phyloP scores from a whole-genome alignment of 1,140 invertebrate species.

The Luehdorfia chinensis region DNA sequence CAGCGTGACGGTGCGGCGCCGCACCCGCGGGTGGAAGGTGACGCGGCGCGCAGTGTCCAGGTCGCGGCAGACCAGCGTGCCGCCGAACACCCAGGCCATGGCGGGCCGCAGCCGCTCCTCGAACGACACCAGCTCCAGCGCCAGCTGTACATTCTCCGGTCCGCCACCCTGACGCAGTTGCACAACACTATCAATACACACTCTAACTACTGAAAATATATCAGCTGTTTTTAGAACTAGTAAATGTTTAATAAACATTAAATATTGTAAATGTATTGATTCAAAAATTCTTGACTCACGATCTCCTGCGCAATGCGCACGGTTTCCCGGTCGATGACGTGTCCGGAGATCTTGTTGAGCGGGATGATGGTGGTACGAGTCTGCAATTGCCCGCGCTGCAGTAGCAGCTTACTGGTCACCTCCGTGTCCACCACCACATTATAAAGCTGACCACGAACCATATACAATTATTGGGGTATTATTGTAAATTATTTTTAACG shows the following conservation, averaged over 20 bases:
- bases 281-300: too few species aligned
- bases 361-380: conserved; percentile 92
- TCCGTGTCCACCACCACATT: conserved; percentile 95
- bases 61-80: conserved; percentile 89
- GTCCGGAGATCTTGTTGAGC: conserved; percentile 91
- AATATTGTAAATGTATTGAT: too few species aligned
- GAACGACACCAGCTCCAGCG: conserved; percentile 90
- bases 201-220: too few species aligned
- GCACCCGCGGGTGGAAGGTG: conserved; percentile 86
- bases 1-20: conserved; percentile 90
- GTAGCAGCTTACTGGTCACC: conserved; percentile 88
- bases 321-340: conserved; percentile 79
- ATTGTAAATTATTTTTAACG: too few species aligned
- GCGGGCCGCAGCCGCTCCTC: conserved; percentile 83
- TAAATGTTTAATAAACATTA: too few species aligned
- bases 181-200: too few species aligned
- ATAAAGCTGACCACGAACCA: conserved; percentile 82
- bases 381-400: conserved; percentile 89
- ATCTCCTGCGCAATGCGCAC: conserved; percentile 85
- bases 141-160: conserved; percentile 88
- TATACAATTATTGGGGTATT: too few species aligned
- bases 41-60: conserved; percentile 87
- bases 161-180: conserved; percentile 74
- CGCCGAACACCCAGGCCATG: conserved; percentile 94
- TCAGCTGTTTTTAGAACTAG: too few species aligned